Evolutionary conservation across 2,888 invertebrate genomes (phyloP).

Genomic region (Cataglyphis albicans): DNA sequence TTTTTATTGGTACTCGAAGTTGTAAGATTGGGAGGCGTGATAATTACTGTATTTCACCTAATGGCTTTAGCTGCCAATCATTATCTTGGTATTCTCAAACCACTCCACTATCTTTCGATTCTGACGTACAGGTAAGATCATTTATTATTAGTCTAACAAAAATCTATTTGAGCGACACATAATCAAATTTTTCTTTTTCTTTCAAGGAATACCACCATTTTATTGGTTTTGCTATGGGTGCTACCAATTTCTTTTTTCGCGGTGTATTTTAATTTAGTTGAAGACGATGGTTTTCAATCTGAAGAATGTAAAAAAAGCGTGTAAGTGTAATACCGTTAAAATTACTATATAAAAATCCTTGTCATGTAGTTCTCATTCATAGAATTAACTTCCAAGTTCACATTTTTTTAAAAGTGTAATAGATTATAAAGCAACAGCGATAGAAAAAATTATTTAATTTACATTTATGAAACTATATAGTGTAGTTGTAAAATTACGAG

Average conservation of each 20-base stretch:
- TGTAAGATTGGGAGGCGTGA: constrained; percentile 88
- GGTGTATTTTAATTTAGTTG: constrained; percentile 86
- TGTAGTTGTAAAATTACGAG: not conserved
- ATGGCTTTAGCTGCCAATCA: constrained; percentile 89
- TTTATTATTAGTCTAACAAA: not conserved
- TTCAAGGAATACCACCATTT: constrained; percentile 85
- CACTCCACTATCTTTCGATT: constrained; percentile 89
- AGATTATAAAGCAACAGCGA: not conserved
- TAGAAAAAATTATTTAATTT: not conserved
- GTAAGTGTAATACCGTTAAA: constrained; percentile 32
- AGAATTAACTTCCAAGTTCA: not conserved
- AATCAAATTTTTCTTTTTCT: not conserved
- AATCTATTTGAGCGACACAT: not conserved
- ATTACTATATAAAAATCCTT: not conserved
- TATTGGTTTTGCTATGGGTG: constrained; percentile 88
- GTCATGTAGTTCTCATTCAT: not conserved
- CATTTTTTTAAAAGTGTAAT: not conserved
- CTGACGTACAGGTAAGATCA: constrained; percentile 85
- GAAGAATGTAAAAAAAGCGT: constrained; percentile 66
- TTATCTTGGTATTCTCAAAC: constrained; percentile 89
- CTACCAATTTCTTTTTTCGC: constrained; percentile 87
- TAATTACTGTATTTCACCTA: constrained; percentile 89
- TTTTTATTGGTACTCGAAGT: constrained; percentile 84
- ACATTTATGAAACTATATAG: not conserved
- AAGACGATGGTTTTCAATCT: constrained; percentile 86